Conservation (phyloP, 2,888 invertebrate species). For the Pogonocherus hispidulus region DNA sequence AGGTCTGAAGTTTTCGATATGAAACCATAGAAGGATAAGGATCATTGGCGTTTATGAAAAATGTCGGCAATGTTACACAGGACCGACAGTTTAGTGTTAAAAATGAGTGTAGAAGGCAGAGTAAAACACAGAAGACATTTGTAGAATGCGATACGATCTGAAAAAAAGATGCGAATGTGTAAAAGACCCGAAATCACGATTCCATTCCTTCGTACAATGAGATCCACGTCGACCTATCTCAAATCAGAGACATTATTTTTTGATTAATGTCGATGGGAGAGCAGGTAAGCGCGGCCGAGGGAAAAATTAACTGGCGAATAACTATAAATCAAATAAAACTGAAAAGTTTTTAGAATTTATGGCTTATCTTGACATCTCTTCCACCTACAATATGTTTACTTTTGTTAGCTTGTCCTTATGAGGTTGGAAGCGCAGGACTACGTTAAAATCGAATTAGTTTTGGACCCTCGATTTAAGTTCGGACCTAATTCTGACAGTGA, state of each 20-base stretch:
- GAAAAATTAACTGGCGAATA: conserved; percentile 60
- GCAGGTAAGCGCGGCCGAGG: conserved; percentile 58
- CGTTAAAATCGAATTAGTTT: conserved; percentile 42
- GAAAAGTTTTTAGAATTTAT: conserved; percentile 62
- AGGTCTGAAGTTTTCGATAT: neutral
- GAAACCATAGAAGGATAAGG: conserved; percentile 6
- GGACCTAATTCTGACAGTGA: conserved; percentile 33
- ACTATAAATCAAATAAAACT: conserved; percentile 64
- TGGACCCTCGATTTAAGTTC: conserved; percentile 31
- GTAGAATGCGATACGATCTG: conserved; percentile 30
- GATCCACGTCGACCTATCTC: conserved; percentile 55
- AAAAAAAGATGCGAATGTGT: conserved; percentile 48
- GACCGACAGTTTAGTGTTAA: conserved; percentile 24
- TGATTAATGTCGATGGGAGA: conserved; percentile 59
- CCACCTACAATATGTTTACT: conserved; percentile 64
- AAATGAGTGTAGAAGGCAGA: conserved; percentile 33
- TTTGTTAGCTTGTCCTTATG: conserved; percentile 47
- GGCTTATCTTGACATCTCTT: conserved; percentile 57
- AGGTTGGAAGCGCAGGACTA: conserved; percentile 24
- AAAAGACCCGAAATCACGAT: conserved; percentile 42
- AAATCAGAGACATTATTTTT: conserved; percentile 58
- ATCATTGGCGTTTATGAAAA: conserved; percentile 22
- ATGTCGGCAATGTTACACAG: conserved; percentile 4
- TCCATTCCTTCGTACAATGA: conserved; percentile 50
- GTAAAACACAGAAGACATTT: conserved; percentile 35